These are phyloP conservation scores for Anguilla obscura DNA, from an alignment of 2,797 vertebrate genomes.

Conservation along the genomic window DNA sequence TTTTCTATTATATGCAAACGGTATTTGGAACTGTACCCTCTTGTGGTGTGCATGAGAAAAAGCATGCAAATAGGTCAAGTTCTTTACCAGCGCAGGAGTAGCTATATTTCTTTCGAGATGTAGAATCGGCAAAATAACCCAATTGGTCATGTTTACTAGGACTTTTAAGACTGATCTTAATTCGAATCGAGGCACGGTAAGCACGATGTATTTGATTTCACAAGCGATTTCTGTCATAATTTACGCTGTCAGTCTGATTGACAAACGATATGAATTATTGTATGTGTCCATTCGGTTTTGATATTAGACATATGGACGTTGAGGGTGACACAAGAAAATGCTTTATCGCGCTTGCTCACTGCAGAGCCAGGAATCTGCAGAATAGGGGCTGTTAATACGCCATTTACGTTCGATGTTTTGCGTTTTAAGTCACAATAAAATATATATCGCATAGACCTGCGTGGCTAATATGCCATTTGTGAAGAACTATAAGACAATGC, in stretches of 20 bases:
- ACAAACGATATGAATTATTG: not conserved
- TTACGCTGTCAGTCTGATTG: not conserved
- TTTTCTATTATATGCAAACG: not conserved
- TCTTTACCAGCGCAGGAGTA: not conserved
- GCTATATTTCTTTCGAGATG: not conserved
- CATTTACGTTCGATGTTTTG: not conserved
- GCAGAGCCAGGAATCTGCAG: not conserved
- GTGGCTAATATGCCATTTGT: not conserved
- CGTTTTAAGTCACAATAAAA: slow-evolving; percentile 9
- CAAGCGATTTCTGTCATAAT: slow-evolving; percentile 1
- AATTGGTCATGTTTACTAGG: not conserved
- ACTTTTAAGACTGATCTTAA: not conserved
- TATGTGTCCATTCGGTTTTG: not conserved
- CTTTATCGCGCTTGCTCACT: not conserved
- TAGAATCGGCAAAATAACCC: not conserved
- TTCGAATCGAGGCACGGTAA: slow-evolving; percentile 10
- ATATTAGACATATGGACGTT: not conserved
- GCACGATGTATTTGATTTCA: not conserved
- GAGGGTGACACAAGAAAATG: not conserved
- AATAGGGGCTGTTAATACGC: not conserved
- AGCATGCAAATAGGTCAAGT: slow-evolving; percentile 16
- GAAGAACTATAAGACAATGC: not conserved
- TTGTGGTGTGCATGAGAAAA: slow-evolving; percentile 28
- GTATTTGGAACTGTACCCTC: slow-evolving; percentile 21
- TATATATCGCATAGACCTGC: not conserved